phyloP scores from a whole-genome alignment of 2,888 invertebrate species.

The Mycogona germanica region DNA sequence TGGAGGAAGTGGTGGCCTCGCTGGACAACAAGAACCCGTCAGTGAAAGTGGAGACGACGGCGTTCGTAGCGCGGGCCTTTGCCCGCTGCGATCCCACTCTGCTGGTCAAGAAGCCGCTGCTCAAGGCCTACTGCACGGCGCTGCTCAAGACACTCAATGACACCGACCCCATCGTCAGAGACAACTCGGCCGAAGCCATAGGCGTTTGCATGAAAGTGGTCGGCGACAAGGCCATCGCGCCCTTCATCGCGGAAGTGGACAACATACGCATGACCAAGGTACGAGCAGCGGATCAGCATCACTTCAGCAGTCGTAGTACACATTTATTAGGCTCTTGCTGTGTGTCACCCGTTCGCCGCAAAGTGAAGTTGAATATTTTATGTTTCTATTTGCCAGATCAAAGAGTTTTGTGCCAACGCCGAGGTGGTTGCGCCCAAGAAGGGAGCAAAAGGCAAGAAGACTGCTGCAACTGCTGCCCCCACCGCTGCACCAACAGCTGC shows the following conservation, averaged over 20 bases:
- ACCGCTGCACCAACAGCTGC: slow-evolving; percentile 20
- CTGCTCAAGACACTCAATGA: slow-evolving; percentile 53
- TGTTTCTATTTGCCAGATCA: slow-evolving; percentile 44
- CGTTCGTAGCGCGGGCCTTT: slow-evolving; percentile 73
- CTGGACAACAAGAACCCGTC: slow-evolving; percentile 84
- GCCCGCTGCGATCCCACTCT: slow-evolving; percentile 64
- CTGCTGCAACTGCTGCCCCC: slow-evolving; percentile 39
- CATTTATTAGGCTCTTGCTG: background rate
- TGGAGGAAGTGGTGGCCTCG: slow-evolving; percentile 70
- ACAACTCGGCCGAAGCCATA: slow-evolving; percentile 81
- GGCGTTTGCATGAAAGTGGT: slow-evolving; percentile 90
- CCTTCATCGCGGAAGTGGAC: slow-evolving; percentile 80
- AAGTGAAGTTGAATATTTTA: background rate
- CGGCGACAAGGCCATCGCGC: slow-evolving; percentile 76
- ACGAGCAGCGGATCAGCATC: slow-evolving; percentile 15
- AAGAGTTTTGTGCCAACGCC: slow-evolving; percentile 87
- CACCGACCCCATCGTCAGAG: slow-evolving; percentile 77
- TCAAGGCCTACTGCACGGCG: slow-evolving; percentile 66
- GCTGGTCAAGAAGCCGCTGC: slow-evolving; percentile 67
- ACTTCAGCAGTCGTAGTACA: background rate
- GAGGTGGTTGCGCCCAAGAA: slow-evolving; percentile 36
- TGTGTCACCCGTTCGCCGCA: no score
- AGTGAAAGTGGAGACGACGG: slow-evolving; percentile 73
- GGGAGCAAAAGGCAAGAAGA: slow-evolving; percentile 45
- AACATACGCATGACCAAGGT: slow-evolving; percentile 78